Conservation (phyloP, 1,140 invertebrate species). For the Octopus sinensis region DNA sequence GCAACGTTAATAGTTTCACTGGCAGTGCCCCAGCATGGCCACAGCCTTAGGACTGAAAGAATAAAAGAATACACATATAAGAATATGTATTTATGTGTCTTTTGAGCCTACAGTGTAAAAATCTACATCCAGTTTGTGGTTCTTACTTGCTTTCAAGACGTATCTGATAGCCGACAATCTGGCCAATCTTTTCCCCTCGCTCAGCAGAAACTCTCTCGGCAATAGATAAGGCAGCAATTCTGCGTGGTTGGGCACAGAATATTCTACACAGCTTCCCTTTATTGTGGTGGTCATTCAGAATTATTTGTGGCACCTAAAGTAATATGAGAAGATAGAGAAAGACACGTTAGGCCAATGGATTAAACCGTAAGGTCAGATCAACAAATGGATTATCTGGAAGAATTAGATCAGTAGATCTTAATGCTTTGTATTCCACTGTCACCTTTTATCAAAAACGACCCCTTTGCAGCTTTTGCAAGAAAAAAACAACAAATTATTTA, state of each 20-base stretch:
- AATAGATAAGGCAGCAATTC: conserved; percentile 84
- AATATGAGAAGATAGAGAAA: not conserved
- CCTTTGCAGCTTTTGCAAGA: no score
- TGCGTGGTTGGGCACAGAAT: conserved; percentile 87
- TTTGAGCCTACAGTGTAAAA: no score
- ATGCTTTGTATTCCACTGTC: no score
- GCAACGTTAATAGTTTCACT: not conserved
- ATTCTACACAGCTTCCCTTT: conserved; percentile 74
- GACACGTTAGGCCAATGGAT: no score
- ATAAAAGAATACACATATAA: no score
- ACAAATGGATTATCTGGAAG: no score
- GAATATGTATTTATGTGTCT: not conserved
- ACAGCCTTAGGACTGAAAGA: no score
- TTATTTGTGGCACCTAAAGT: conserved; percentile 67
- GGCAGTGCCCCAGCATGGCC: not conserved
- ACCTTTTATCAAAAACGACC: no score
- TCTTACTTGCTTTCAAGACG: conserved; percentile 61
- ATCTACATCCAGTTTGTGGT: no score
- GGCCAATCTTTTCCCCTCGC: conserved; percentile 79
- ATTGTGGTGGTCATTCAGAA: conserved; percentile 74
- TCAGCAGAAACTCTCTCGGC: conserved; percentile 79
- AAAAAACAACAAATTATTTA: no score
- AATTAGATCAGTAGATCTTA: no score
- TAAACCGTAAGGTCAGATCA: no score
- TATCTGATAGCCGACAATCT: conserved; percentile 91